These are phyloP conservation scores for Oxycera nigricornis DNA, from an alignment of 2,888 invertebrate species.

Conservation along the genomic window DNA sequence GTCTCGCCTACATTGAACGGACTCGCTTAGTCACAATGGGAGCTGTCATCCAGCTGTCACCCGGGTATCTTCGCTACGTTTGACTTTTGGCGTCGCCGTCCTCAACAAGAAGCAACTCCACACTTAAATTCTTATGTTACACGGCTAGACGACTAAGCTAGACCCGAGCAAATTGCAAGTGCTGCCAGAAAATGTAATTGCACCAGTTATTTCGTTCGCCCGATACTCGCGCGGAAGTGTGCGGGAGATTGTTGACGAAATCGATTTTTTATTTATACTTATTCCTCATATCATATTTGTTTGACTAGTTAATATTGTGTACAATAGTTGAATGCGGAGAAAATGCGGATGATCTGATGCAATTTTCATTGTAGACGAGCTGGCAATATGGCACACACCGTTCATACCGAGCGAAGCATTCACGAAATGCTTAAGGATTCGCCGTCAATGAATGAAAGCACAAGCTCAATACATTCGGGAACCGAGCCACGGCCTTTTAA, in stretches of 20 bases:
- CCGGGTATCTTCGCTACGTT: background rate
- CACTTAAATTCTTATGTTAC: background rate
- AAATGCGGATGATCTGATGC: background rate
- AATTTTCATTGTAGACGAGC: slow-evolving; percentile 2
- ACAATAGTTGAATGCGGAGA: background rate
- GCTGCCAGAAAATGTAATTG: slow-evolving; percentile 6
- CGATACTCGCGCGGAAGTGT: background rate
- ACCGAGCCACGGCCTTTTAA: slow-evolving; percentile 73
- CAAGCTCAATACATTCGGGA: slow-evolving; percentile 76
- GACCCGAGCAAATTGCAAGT: background rate
- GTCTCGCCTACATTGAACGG: background rate
- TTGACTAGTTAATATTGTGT: background rate
- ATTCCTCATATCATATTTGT: background rate
- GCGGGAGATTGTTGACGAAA: slow-evolving; percentile 21
- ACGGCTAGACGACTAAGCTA: background rate
- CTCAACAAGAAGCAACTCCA: background rate
- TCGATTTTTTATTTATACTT: slow-evolving; percentile 42
- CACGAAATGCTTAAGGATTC: slow-evolving; percentile 88
- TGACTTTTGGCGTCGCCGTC: slow-evolving; percentile 34
- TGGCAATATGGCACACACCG: slow-evolving; percentile 53
- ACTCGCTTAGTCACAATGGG: background rate
- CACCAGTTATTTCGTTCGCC: background rate
- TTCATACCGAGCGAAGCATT: slow-evolving; percentile 64
- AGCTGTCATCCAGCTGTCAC: slow-evolving; percentile 17
- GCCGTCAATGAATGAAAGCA: slow-evolving; percentile 78